A percentile compares a stretch with the other conserved stretches of the same genome.
phyloP scores from a whole-genome alignment of 2,888 invertebrate genomes.

The Corbicula japonica region DNA sequence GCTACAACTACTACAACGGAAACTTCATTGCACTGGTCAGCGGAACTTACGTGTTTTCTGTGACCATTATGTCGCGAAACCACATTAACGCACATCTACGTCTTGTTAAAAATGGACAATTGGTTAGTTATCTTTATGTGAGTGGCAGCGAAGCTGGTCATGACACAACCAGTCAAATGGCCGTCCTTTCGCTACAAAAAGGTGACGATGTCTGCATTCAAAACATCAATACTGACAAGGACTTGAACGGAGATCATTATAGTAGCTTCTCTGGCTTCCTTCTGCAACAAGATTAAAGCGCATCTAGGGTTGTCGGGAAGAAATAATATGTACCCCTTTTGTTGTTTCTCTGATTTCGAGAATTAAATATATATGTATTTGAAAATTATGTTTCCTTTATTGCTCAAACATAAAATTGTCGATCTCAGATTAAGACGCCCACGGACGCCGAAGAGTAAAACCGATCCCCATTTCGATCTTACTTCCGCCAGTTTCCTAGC shows the following conservation, averaged over 20 bases:
- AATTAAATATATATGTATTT: too few species aligned
- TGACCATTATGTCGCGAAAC: background rate
- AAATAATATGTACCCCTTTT: too few species aligned
- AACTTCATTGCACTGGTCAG: constrained; percentile 9
- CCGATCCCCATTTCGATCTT: too few species aligned
- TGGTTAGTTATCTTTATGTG: background rate
- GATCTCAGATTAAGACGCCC: too few species aligned
- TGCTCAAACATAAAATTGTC: too few species aligned
- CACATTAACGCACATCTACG: background rate
- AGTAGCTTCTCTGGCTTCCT: constrained; percentile 26
- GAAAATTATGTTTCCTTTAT: too few species aligned
- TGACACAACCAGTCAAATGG: constrained; percentile 10
- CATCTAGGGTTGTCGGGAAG: background rate
- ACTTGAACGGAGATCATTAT: background rate
- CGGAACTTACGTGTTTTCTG: constrained; percentile 21
- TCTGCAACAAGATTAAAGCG: background rate
- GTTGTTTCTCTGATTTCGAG: too few species aligned
- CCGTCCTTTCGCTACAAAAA: constrained; percentile 1
- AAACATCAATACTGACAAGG: background rate
- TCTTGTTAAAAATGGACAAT: constrained; percentile 3
- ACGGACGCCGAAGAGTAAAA: too few species aligned
- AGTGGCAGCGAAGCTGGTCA: constrained; percentile 4
- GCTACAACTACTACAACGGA: constrained; percentile 10
- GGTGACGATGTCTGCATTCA: constrained; percentile 1
- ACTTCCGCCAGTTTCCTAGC: too few species aligned